These are phyloP conservation scores for Fregetta grallaria DNA, from an alignment of 2,113 vertebrate species.

Conservation along the genomic window DNA sequence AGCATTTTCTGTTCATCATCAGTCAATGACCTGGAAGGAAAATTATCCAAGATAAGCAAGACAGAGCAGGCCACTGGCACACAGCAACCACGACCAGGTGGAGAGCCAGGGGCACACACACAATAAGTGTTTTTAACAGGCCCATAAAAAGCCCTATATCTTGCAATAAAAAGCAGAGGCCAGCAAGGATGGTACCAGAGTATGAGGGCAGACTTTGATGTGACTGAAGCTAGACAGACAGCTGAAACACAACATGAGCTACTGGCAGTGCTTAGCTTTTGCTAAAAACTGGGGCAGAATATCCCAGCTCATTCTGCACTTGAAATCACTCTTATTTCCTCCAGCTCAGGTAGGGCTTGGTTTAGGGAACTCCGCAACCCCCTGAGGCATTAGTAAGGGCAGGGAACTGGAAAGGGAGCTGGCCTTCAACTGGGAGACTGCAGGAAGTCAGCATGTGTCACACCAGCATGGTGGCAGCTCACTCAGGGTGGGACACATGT, in stretches of 20 bases:
- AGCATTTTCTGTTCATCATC: background rate
- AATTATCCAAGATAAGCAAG: accelerated
- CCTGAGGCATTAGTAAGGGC: background rate
- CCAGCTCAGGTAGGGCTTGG: background rate
- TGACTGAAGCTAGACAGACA: background rate
- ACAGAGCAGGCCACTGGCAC: background rate
- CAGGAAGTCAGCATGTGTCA: background rate
- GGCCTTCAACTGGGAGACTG: background rate
- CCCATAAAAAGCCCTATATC: background rate
- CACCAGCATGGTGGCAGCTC: background rate
- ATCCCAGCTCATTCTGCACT: background rate
- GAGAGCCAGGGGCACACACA: background rate
- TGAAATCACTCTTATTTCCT: background rate
- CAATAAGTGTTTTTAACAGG: background rate
- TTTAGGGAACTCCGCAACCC: background rate
- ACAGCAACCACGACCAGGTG: background rate
- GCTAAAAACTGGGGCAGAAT: background rate
- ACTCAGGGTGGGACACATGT: accelerated
- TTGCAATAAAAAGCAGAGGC: background rate
- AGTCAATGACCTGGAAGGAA: background rate
- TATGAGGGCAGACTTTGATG: background rate
- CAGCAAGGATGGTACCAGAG: background rate
- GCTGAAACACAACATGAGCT: background rate
- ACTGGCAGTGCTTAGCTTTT: background rate
- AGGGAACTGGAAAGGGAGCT: background rate